Base-by-base conservation (phyloP, 2,888 invertebrate species). In the Rhaphigaster nebulosa region DNA sequence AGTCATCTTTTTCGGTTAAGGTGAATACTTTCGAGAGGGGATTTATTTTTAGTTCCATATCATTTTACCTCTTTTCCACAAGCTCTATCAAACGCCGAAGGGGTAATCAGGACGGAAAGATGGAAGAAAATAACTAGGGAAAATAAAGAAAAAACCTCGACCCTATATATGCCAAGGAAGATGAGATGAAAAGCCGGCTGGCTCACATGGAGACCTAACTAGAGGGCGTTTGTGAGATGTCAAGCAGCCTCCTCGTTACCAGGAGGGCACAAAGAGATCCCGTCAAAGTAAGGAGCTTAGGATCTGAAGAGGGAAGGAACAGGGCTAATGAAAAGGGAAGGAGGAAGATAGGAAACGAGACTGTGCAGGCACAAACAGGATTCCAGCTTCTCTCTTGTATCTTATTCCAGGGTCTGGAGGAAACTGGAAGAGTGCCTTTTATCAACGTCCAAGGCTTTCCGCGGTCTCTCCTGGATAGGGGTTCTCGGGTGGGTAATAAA, bases 251-350 rank as follows among this genome's bases (percentile, higher is more conserved):
- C 84, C 84, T 84, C 88, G 88, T 54, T 88, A 60, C 54, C 88
- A 88, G 41, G n/a, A 18, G n/a, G 88, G 6, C 41, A 60, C 41
- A 60, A 56, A 60, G 60, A 60, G 60, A 88, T 88, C 56, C 60
- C 88, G 29, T 60, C 88, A 60, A 41, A 60, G 88, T 88, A 88
- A 88, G 88, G 60, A 88, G 56, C 88, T 88, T 88, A 88, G 45
- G 23, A 45, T 45, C 41, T 38, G 26, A 80, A 38, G 41, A 26
- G 41, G 60, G 34, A 29, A 87, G 88, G 23, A 38, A 60, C 23
- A 15, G 45, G 88, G 88, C 88, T 88, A 88, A 88, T 88, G 88
- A 88, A 56, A 88, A 88, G 88, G 88, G 29, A 29, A 38, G n/a
- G 34, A 87, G 87, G 6, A 50, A 87, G 87, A 45, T 45, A 88